A percentile compares a stretch with the other conserved stretches of the same genome.
Conservation (phyloP, 2,797 vertebrate genomes). For the Sorex maritimensis region DNA sequence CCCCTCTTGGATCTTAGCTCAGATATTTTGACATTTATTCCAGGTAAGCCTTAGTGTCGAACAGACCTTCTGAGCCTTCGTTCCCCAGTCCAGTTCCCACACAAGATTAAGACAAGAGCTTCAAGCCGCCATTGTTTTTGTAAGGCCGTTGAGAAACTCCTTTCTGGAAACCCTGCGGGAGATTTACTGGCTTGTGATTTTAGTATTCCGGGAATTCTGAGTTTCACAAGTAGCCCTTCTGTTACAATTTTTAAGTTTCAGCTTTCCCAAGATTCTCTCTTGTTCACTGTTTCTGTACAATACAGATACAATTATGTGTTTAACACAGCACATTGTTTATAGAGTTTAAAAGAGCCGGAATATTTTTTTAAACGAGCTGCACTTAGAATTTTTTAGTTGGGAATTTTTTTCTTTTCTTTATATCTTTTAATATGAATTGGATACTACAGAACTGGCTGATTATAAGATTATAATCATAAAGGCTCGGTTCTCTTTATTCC, state of each 20-base stretch:
- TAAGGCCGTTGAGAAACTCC: slow-evolving; percentile 49
- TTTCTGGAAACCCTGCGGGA: slow-evolving; percentile 63
- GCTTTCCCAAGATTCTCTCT: slow-evolving; percentile 38
- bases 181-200: slow-evolving; percentile 58
- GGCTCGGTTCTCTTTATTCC: slow-evolving; percentile 25
- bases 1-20: not conserved
- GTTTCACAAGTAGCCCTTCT: slow-evolving; percentile 64
- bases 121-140: not conserved
- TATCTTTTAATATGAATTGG: not conserved
- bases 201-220: slow-evolving; percentile 66
- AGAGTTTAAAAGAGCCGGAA: slow-evolving; percentile 34
- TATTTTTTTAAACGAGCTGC: not conserved
- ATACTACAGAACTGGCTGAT: not conserved
- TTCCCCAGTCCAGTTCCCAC: not conserved
- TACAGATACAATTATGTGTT: slow-evolving; percentile 26
- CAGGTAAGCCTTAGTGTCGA: not conserved
- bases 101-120: not conserved
- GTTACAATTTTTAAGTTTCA: slow-evolving; percentile 64
- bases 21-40: not conserved
- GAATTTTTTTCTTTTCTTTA: slow-evolving; percentile 18
- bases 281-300: slow-evolving; percentile 23
- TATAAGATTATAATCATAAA: slow-evolving; percentile 13
- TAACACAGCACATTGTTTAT: not conserved
- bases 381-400: slow-evolving; percentile 15
- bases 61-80: not conserved